Evolutionary conservation across 1,140 invertebrate genomes (phyloP).

Genomic region (Panagrolaimus sp.): DNA sequence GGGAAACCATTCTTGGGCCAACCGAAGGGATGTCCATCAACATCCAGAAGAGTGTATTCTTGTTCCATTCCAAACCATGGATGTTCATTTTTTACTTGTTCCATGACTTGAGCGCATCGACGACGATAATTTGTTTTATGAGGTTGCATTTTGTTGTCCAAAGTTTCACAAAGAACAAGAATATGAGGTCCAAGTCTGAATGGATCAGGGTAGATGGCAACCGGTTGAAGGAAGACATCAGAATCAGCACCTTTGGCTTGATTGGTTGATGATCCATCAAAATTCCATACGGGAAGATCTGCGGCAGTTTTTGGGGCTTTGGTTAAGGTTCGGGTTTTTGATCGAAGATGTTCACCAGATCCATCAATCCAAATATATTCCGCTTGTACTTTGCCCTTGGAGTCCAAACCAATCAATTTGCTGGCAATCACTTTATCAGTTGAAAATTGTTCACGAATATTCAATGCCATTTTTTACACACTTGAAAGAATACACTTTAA

Average conservation of each 20-base stretch:
- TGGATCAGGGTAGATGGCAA: conserved; percentile 85
- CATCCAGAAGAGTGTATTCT: conserved; percentile 84
- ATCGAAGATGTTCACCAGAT: conserved; percentile 76
- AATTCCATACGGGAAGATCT: conserved; percentile 89
- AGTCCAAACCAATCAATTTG: conserved; percentile 71
- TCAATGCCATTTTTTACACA: conserved; percentile 45
- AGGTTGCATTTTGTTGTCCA: conserved; percentile 71
- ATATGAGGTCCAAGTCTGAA: conserved; percentile 83
- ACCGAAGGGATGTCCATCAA: conserved; percentile 80
- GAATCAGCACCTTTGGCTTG: conserved; percentile 69
- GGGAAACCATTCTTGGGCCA: conserved; percentile 86
- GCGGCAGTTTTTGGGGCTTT: conserved; percentile 69
- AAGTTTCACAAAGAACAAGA: conserved; percentile 71
- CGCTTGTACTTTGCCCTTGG: conserved; percentile 73
- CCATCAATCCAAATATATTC: conserved; percentile 96
- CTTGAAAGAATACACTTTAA: neutral
- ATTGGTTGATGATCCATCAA: conserved; percentile 74
- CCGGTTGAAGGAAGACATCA: conserved; percentile 81
- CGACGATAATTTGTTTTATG: conserved; percentile 74
- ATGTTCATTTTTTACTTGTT: conserved; percentile 67
- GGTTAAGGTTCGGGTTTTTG: conserved; percentile 79
- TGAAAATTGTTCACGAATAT: conserved; percentile 62
- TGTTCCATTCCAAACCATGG: conserved; percentile 94
- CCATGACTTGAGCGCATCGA: conserved; percentile 70
- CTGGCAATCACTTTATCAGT: conserved; percentile 71